These are phyloP conservation scores for Bombus pyrosoma DNA, from an alignment of 1,140 invertebrate genomes.

Conservation along the genomic window DNA sequence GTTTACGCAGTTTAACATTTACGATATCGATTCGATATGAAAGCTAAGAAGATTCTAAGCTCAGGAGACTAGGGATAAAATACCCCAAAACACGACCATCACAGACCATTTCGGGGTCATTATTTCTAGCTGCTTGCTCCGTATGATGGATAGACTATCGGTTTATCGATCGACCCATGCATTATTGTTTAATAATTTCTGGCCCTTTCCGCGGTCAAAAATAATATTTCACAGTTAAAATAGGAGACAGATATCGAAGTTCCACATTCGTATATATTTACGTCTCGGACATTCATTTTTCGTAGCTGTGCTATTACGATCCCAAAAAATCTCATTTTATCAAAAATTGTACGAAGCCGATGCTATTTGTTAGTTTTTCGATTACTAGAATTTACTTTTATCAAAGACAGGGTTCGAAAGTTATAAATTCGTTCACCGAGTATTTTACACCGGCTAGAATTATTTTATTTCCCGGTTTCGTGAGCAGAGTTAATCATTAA, in stretches of 20 bases:
- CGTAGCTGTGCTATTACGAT: background rate
- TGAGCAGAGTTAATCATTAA: constrained; percentile 25
- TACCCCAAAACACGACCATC: background rate
- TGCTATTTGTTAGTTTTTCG: background rate
- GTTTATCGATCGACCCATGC: constrained; percentile 60
- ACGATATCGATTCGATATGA: background rate
- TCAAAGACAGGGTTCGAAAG: background rate
- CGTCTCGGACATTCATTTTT: background rate
- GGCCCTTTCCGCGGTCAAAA: constrained; percentile 40
- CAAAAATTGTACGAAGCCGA: background rate
- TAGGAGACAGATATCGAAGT: background rate
- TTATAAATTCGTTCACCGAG: background rate
- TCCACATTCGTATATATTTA: background rate
- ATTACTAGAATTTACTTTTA: too few relatives aligned
- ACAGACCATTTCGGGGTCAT: constrained; percentile 15
- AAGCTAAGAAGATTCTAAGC: background rate
- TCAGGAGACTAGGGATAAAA: background rate
- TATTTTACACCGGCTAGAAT: background rate
- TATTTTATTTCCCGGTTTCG: constrained; percentile 28
- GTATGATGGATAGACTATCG: constrained; percentile 17
- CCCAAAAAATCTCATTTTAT: background rate
- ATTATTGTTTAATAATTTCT: constrained; percentile 56
- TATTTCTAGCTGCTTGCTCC: constrained; percentile 17
- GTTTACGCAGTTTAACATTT: background rate
- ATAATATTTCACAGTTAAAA: constrained; percentile 26